Percentiles rank a stretch among this genome's conserved stretches.
Conservation (phyloP, 2,888 invertebrate genomes). For the Kuschelorhynchus macadamiae region DNA sequence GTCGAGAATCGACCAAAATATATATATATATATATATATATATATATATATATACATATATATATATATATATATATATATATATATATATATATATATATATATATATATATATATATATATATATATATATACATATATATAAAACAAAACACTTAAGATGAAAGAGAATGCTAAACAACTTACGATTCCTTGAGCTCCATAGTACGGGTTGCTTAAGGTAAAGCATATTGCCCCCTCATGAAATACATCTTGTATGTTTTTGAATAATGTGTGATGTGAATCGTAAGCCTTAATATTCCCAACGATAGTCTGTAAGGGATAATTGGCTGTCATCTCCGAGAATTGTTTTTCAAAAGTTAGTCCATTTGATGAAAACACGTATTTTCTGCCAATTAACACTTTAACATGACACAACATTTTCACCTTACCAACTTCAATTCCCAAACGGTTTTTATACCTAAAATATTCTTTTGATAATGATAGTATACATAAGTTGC, state of each 20-base stretch:
- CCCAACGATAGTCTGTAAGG: slow-evolving; percentile 77
- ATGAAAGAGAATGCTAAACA: not conserved
- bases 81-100: no score
- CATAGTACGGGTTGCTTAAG: slow-evolving; percentile 83
- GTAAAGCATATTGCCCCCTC: slow-evolving; percentile 80
- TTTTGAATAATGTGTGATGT: slow-evolving; percentile 56
- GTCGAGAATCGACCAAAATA: no score
- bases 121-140: no score
- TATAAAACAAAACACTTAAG: no score
- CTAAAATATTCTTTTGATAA: no score
- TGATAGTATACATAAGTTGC: not conserved
- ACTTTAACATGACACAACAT: slow-evolving; percentile 77
- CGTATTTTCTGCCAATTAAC: slow-evolving; percentile 78
- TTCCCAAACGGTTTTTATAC: slow-evolving; percentile 81
- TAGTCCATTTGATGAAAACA: slow-evolving; percentile 75
- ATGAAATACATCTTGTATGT: slow-evolving; percentile 77
- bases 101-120: no score
- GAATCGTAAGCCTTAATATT: slow-evolving; percentile 70
- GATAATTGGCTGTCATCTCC: slow-evolving; percentile 74
- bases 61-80: no score
- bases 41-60: no score
- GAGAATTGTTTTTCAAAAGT: slow-evolving; percentile 83
- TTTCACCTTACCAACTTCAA: slow-evolving; percentile 79
- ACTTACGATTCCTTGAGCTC: slow-evolving; percentile 81
- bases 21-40: no score